Evolutionary conservation across 2,888 invertebrate genomes (phyloP).

Genomic region (Caenorhabditis japonica): DNA sequence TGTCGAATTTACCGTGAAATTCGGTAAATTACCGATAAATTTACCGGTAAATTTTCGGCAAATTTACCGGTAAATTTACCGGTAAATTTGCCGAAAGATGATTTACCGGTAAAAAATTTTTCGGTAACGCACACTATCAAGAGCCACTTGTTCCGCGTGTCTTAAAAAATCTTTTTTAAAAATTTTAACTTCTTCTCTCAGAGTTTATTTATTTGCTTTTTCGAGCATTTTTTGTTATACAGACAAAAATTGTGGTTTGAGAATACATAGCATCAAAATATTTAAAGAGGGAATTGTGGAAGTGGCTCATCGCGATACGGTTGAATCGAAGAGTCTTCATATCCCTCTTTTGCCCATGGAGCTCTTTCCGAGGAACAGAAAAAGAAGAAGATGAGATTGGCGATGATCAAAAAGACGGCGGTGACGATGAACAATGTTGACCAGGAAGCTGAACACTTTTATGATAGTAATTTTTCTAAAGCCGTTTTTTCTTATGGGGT

Average conservation of each 20-base stretch:
- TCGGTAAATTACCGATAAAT: too few species aligned
- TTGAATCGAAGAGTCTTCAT: slow-evolving; percentile 63
- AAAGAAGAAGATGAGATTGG: slow-evolving; percentile 61
- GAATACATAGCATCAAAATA: too few species aligned
- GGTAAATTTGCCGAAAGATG: too few species aligned
- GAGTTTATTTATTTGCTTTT: background rate
- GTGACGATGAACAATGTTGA: slow-evolving; percentile 61
- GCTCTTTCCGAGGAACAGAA: slow-evolving; percentile 59
- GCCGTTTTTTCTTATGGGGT: too few species aligned
- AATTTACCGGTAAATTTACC: too few species aligned
- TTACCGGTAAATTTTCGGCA: too few species aligned
- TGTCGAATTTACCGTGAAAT: too few species aligned
- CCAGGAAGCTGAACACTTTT: slow-evolving; percentile 61
- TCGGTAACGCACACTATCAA: too few species aligned
- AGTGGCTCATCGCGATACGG: slow-evolving; percentile 63
- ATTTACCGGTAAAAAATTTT: too few species aligned
- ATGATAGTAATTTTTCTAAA: too few species aligned
- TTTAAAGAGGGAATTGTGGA: slow-evolving; percentile 63
- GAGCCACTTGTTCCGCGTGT: slow-evolving; percentile 43
- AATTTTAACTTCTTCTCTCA: too few species aligned
- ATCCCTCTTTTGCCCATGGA: slow-evolving; percentile 62
- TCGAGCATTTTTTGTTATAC: background rate
- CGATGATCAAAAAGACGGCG: slow-evolving; percentile 59
- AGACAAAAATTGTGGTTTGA: background rate
- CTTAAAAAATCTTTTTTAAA: too few species aligned